A percentile compares a stretch with the other conserved stretches of the same genome.
Conservation (phyloP, 2,113 vertebrate genomes). For the Isichthys henryi region DNA sequence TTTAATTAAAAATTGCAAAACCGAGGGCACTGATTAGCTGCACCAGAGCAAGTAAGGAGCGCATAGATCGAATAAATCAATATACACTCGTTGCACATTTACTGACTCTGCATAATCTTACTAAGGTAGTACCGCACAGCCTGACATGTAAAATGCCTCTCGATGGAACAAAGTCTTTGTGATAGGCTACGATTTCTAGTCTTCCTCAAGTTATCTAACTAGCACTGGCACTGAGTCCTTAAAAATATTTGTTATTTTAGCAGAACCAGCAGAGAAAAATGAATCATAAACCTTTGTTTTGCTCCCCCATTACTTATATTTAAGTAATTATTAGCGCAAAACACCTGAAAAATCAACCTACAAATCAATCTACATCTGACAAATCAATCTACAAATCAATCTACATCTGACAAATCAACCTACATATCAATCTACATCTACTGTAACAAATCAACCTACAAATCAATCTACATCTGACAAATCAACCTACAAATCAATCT, state of each 20-base stretch:
- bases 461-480: neutral
- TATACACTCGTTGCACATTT: conserved; percentile 21
- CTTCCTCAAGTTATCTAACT: neutral
- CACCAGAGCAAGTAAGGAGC: conserved; percentile 25
- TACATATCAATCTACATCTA: neutral
- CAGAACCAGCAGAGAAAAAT: neutral
- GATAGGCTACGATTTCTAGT: neutral
- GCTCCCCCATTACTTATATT: conserved; percentile 3
- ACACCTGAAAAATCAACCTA: conserved; percentile 2
- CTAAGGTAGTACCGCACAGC: neutral
- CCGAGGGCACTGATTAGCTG: conserved; percentile 24
- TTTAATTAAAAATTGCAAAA: conserved; percentile 41
- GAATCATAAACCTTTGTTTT: neutral
- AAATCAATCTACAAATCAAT: neutral
- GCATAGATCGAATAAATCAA: conserved; percentile 37
- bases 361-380: too few species aligned
- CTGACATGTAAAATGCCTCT: neutral
- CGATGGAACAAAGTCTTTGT: neutral
- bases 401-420: neutral
- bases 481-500: neutral
- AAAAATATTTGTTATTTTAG: neutral
- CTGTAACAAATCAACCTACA: too few species aligned
- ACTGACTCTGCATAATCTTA: conserved; percentile 11
- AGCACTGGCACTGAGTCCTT: neutral
- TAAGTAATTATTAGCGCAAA: conserved; percentile 13